phyloP scores from a whole-genome alignment of 2,888 invertebrate genomes.

The Eutolmus rufibarbis region DNA sequence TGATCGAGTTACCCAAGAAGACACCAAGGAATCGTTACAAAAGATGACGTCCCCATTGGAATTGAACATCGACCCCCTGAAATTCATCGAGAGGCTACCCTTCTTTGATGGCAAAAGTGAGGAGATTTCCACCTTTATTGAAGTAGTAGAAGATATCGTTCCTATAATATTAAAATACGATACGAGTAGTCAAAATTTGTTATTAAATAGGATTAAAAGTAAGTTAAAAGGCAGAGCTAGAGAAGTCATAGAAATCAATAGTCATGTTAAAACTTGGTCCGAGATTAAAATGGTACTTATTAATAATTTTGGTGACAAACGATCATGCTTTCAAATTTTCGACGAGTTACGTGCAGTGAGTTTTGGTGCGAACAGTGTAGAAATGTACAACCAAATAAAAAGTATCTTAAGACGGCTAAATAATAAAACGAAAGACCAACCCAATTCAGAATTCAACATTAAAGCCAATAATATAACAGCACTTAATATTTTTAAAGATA shows the following conservation, averaged over 20 bases:
- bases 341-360: constrained; percentile 24
- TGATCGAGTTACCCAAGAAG: not conserved
- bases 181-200: not conserved
- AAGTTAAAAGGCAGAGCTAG: constrained; percentile 35
- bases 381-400: constrained; percentile 35
- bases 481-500: constrained; percentile 16
- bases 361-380: constrained; percentile 25
- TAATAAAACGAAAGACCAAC: constrained; percentile 36
- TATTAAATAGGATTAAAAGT: constrained; percentile 37
- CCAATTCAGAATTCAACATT: not conserved
- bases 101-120: constrained; percentile 21
- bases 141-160: constrained; percentile 21
- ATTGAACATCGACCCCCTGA: constrained; percentile 30
- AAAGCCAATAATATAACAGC: not conserved
- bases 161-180: constrained; percentile 28
- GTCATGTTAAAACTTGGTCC: constrained; percentile 28
- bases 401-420: constrained; percentile 28
- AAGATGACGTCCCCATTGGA: not conserved
- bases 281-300: constrained; percentile 28
- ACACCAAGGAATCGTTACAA: not conserved
- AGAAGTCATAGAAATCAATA: constrained; percentile 41
- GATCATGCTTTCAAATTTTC: constrained; percentile 1
- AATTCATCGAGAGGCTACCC: constrained; percentile 29
- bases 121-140: constrained; percentile 29
- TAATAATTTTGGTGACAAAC: constrained; percentile 40